Conservation (phyloP, 2,113 vertebrate genomes). For the Nerophis ophidion region DNA sequence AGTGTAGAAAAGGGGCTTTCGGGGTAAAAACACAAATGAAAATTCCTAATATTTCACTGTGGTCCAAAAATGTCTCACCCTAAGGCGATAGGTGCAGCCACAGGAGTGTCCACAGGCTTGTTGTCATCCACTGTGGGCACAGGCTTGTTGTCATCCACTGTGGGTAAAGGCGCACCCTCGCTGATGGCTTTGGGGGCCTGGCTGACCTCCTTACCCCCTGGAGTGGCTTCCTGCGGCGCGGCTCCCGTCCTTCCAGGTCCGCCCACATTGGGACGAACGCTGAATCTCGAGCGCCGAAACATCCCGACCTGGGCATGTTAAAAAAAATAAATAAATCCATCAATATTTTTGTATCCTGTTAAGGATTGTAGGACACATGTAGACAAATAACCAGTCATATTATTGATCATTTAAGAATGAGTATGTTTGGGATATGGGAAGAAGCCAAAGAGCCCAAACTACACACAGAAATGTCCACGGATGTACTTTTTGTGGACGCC, state of each 20-base stretch:
- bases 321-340: too few relatives aligned
- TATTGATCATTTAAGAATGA: too few relatives aligned
- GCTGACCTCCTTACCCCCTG: slow-evolving; percentile 22
- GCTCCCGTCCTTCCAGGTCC: slow-evolving; percentile 47
- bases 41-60: too few relatives aligned
- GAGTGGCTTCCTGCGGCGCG: slow-evolving; percentile 38
- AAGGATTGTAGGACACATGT: too few relatives aligned
- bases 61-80: slow-evolving; percentile 32
- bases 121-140: slow-evolving; percentile 13
- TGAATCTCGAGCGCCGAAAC: slow-evolving; percentile 88
- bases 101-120: slow-evolving; percentile 7
- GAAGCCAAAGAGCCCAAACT: too few relatives aligned
- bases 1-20: too few relatives aligned
- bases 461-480: too few relatives aligned
- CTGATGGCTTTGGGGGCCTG: slow-evolving; percentile 8
- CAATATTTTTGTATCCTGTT: too few relatives aligned
- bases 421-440: too few relatives aligned
- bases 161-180: slow-evolving; percentile 2
- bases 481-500: too few relatives aligned
- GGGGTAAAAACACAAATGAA: neutral
- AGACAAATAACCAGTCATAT: too few relatives aligned
- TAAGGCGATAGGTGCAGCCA: slow-evolving; percentile 12
- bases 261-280: slow-evolving; percentile 80
- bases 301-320: slow-evolving; percentile 62
- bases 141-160: slow-evolving; percentile 16